A percentile compares a stretch with the other conserved stretches of the same genome.
Conservation (phyloP, 2,113 vertebrate species). For the Malurus cyaneus region DNA sequence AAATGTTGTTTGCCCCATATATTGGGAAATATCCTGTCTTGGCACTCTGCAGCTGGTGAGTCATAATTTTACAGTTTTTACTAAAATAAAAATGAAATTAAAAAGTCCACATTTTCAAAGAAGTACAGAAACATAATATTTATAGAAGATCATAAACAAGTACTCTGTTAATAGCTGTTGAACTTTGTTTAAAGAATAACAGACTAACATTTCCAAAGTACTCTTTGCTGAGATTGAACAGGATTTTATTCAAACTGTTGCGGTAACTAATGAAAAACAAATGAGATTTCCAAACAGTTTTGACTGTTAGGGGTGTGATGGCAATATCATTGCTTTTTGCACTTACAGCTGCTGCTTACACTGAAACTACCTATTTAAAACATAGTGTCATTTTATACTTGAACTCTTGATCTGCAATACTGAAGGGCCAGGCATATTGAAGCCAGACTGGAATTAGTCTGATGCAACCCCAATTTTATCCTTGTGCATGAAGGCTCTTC, state of each 20-base stretch:
- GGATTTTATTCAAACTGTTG: constrained; percentile 70
- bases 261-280: constrained; percentile 72
- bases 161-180: constrained; percentile 61
- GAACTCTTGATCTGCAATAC: constrained; percentile 45
- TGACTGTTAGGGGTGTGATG: constrained; percentile 63
- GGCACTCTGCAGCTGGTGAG: constrained; percentile 43
- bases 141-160: constrained; percentile 62
- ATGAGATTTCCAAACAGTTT: constrained; percentile 69
- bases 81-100: constrained; percentile 73
- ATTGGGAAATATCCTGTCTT: constrained; percentile 60
- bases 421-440: background rate
- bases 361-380: constrained; percentile 49
- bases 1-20: constrained; percentile 52
- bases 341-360: constrained; percentile 59
- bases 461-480: background rate
- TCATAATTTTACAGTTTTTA: constrained; percentile 69
- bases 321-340: constrained; percentile 55
- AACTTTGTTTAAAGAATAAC: constrained; percentile 70
- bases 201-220: constrained; percentile 72
- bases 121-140: constrained; percentile 58
- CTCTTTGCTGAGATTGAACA: constrained; percentile 68
- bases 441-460: background rate
- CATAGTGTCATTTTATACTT: constrained; percentile 52
- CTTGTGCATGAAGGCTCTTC: background rate
- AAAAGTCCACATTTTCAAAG: constrained; percentile 65